Percentiles rank a stretch among this genome's conserved stretches.
phyloP scores from a whole-genome alignment of 2,888 invertebrate species.

The Acanthosepion esculentum region DNA sequence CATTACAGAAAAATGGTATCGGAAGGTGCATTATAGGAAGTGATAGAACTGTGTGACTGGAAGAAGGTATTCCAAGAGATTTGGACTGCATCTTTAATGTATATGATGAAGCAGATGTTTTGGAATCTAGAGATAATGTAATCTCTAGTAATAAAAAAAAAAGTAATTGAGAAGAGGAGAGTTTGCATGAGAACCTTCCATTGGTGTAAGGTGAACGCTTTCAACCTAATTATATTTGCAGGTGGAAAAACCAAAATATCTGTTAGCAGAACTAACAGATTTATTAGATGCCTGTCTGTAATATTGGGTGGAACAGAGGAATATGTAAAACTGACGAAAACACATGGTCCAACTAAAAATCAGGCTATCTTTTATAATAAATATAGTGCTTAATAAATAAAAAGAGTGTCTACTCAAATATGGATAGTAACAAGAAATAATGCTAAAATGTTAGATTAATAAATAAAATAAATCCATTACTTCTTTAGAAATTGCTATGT shows the following conservation, averaged over 20 bases:
- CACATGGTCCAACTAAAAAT: background rate
- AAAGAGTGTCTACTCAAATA: too few species aligned
- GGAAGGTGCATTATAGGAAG: background rate
- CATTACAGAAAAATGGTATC: background rate
- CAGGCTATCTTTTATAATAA: too few species aligned
- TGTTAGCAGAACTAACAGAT: background rate
- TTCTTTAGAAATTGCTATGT: too few species aligned
- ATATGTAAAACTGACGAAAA: background rate
- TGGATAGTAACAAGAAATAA: too few species aligned
- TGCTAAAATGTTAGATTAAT: too few species aligned
- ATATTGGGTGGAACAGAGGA: background rate
- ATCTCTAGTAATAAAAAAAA: background rate
- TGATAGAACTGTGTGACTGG: background rate
- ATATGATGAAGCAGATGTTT: background rate
- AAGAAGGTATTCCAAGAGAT: background rate
- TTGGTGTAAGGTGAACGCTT: background rate
- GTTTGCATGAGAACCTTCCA: background rate
- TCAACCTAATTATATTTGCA: slow-evolving; percentile 8
- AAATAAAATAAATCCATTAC: too few species aligned
- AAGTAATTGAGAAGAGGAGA: background rate
- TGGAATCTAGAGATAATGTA: background rate
- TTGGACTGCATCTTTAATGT: background rate
- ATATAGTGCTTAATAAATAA: too few species aligned
- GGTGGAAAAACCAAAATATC: background rate
- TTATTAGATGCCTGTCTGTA: background rate